A percentile compares a stretch with the other conserved stretches of the same genome.
Evolutionary conservation across 2,888 invertebrate genomes (phyloP).

Genomic region (Tolmerus cingulatus): DNA sequence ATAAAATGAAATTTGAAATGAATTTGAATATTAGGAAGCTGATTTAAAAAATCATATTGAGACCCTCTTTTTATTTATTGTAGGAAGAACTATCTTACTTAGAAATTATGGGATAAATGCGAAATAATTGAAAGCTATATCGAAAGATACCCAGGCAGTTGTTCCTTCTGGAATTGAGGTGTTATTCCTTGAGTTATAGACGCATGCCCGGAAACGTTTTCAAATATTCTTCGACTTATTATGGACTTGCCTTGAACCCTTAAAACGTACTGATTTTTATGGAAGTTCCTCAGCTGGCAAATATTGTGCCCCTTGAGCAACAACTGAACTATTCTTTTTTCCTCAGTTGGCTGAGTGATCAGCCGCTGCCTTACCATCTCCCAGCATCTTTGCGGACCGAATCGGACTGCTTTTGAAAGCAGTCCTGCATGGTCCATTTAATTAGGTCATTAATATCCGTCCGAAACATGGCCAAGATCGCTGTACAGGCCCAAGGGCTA

Average conservation of each 20-base stretch:
- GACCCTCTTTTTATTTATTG: no score
- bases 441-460: slow-evolving; percentile 8
- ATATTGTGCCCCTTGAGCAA: neutral
- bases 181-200: neutral
- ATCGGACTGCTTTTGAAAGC: neutral
- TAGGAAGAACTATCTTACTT: no score
- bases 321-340: neutral
- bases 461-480: neutral
- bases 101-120: neutral
- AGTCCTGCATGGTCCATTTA: slow-evolving; percentile 16
- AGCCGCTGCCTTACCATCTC: neutral
- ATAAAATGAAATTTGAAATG: no score
- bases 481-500: neutral
- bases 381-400: neutral
- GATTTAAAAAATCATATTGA: no score
- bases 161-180: neutral
- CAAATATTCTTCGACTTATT: neutral
- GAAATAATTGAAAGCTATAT: neutral
- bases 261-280: neutral
- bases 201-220: neutral
- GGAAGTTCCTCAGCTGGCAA: neutral
- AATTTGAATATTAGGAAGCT: no score
- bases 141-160: neutral
- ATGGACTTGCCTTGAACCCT: neutral
- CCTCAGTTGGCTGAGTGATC: neutral